Evolutionary conservation across 1,140 invertebrate species (phyloP).

Genomic region (Geopemphigus sp.): DNA sequence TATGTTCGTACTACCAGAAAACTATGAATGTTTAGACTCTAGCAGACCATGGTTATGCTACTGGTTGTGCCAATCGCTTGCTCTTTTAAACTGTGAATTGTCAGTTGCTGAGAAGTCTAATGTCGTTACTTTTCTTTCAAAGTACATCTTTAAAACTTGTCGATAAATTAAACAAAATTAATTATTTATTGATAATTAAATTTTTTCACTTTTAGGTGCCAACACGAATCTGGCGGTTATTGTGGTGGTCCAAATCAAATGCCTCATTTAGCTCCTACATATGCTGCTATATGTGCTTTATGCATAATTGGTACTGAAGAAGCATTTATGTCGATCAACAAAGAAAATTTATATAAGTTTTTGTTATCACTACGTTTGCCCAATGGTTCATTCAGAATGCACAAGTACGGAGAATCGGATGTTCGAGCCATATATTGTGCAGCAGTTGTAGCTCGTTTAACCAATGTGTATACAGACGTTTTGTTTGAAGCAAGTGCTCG

Average conservation of each 20-base stretch:
- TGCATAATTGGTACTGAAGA: constrained; percentile 83
- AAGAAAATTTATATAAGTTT: constrained; percentile 72
- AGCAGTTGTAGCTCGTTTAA: constrained; percentile 79
- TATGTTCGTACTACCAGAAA: constrained; percentile 64
- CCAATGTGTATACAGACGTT: constrained; percentile 74
- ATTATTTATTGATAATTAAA: constrained; percentile 1
- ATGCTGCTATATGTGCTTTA: constrained; percentile 91
- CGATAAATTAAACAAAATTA: neutral
- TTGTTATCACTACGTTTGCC: constrained; percentile 70
- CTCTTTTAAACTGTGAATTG: constrained; percentile 73
- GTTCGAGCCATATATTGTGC: constrained; percentile 95
- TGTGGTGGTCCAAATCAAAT: constrained; percentile 89
- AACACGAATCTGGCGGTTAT: constrained; percentile 82
- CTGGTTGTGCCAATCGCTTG: constrained; percentile 91
- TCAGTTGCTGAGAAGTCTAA: constrained; percentile 65
- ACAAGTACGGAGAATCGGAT: constrained; percentile 92
- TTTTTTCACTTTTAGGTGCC: constrained; percentile 63
- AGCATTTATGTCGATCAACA: constrained; percentile 83
- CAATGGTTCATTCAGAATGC: constrained; percentile 91
- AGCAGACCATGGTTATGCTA: constrained; percentile 93
- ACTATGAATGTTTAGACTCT: constrained; percentile 84
- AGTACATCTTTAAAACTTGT: constrained; percentile 54
- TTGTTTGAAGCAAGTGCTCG: constrained; percentile 83
- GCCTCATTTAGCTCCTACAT: constrained; percentile 92
- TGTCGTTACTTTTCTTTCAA: constrained; percentile 68